Evolutionary conservation across 2,113 vertebrate genomes (phyloP).

Genomic region (Charina bottae): DNA sequence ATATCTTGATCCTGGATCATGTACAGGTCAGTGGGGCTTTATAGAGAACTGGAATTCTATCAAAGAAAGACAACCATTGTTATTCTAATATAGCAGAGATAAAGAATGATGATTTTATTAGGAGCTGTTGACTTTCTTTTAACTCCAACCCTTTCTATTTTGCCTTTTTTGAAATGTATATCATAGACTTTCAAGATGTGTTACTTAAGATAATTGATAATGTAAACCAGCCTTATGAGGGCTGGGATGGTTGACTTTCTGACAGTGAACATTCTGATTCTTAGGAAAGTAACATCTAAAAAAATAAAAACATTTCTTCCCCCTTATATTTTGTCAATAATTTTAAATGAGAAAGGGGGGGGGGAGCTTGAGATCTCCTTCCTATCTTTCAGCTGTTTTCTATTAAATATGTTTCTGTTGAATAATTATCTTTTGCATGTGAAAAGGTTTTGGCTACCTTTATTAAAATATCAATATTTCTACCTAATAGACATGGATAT

Average conservation of each 20-base stretch:
- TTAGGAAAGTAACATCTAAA: not conserved
- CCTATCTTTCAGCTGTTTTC: constrained; percentile 11
- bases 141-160: not conserved
- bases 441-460: constrained; percentile 28
- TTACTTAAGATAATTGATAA: constrained; percentile 1
- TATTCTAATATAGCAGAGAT: not conserved
- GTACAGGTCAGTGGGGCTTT: not conserved
- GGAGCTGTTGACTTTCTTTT: not conserved
- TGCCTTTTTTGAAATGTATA: not conserved
- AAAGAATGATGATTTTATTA: not conserved
- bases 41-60: not conserved
- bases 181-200: not conserved
- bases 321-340: constrained; percentile 5
- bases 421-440: constrained; percentile 25
- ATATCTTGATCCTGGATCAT: not conserved
- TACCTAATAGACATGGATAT: constrained; percentile 63
- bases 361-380: not conserved
- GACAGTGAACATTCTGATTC: not conserved
- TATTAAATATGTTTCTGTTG: constrained; percentile 18
- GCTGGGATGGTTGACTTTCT: not conserved
- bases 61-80: not conserved
- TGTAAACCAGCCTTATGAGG: not conserved
- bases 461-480: constrained; percentile 73
- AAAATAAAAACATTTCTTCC: not conserved
- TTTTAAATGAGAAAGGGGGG: constrained; percentile 8